Percentiles rank a stretch among this genome's conserved stretches.
These are phyloP conservation scores for Epistrophe eligans DNA, from an alignment of 2,888 invertebrate species.

Conservation along the genomic window DNA sequence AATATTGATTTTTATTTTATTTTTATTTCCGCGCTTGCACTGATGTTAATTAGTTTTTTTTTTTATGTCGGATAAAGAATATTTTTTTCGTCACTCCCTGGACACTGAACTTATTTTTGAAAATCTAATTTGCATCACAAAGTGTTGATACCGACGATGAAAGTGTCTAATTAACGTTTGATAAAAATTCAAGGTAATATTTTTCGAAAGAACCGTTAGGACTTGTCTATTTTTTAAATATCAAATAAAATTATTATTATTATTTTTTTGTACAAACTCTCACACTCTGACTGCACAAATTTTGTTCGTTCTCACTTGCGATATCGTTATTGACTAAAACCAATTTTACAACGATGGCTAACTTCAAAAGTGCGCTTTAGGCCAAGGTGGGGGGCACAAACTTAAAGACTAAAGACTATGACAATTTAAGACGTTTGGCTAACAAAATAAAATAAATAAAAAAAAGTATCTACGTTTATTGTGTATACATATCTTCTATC, in stretches of 20 bases:
- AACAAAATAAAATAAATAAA: conserved; percentile 43
- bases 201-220: not conserved
- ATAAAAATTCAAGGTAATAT: conserved; percentile 32
- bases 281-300: conserved; percentile 20
- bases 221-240: conserved; percentile 1
- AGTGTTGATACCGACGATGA: conserved; percentile 10
- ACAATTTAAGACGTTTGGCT: conserved; percentile 48
- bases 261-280: not conserved
- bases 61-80: not conserved
- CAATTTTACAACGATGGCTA: conserved; percentile 70
- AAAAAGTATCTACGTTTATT: conserved; percentile 31
- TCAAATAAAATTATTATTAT: conserved; percentile 35
- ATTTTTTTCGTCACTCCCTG: not conserved
- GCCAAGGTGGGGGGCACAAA: conserved; percentile 21
- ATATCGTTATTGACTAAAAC: conserved; percentile 69
- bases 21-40: conserved; percentile 28
- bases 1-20: conserved; percentile 27
- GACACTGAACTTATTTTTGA: conserved; percentile 23
- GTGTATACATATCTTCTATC: conserved; percentile 9
- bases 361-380: conserved; percentile 66
- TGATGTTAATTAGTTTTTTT: conserved; percentile 63
- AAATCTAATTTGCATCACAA: conserved; percentile 74
- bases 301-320: conserved; percentile 55
- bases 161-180: conserved; percentile 65
- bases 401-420: conserved; percentile 32